These are phyloP conservation scores for Peromyscus polionotus DNA, from an alignment of 2,113 vertebrate genomes.

Conservation along the genomic window DNA sequence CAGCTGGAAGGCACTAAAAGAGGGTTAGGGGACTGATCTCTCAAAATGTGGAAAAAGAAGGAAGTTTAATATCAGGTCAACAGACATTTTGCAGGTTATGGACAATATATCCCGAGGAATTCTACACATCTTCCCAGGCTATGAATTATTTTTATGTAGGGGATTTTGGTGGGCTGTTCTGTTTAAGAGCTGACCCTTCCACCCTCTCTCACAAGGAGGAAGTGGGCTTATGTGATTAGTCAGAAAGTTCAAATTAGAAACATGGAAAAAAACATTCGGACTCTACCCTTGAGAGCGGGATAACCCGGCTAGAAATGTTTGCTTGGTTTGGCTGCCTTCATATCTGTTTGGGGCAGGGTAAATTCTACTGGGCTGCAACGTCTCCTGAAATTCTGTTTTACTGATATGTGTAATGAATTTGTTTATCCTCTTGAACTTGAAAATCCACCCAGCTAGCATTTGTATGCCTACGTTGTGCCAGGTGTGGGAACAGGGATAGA, in stretches of 20 bases:
- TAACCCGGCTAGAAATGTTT: neutral
- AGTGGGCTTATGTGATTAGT: constrained; percentile 9
- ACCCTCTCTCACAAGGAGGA: neutral
- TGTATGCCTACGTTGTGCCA: neutral
- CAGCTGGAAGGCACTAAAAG: constrained; percentile 32
- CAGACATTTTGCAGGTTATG: constrained; percentile 31
- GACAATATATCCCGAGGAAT: constrained; percentile 51
- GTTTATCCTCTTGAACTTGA: constrained; percentile 34
- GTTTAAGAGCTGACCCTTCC: neutral
- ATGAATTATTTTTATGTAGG: constrained; percentile 49
- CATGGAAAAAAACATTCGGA: neutral
- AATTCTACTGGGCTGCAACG: neutral
- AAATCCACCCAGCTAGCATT: neutral
- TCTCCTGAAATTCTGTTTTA: constrained; percentile 37
- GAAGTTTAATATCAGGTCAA: constrained; percentile 9
- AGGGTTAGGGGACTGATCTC: neutral
- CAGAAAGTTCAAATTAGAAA: constrained; percentile 46
- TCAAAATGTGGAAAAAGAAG: constrained; percentile 57
- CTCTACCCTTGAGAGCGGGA: constrained; percentile 7
- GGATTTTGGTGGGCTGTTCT: constrained; percentile 35
- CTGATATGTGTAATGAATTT: neutral
- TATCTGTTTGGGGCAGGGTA: constrained; percentile 40
- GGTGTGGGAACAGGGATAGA: neutral
- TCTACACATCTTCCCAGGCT: constrained; percentile 25
- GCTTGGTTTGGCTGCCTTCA: constrained; percentile 26